Base-by-base conservation (phyloP, 2,888 invertebrate genomes). In the Allophyes oxyacanthae region DNA sequence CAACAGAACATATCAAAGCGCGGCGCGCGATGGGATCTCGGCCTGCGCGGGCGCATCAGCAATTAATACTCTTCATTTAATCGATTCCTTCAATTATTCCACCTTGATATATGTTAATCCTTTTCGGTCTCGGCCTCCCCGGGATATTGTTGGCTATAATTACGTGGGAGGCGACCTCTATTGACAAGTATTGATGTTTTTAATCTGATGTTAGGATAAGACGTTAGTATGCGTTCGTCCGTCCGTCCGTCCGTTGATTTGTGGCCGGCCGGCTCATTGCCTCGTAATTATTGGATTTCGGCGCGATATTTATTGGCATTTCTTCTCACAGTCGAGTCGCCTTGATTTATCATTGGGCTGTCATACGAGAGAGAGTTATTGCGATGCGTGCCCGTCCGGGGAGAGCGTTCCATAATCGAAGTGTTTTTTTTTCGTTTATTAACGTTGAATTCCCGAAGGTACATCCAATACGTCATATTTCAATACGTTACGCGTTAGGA, bases 171-270 rank as follows among this genome's bases (percentile, higher is more conserved):
- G 91, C 89, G 90, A 91, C 88, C 89, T 89, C 89, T 89, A 91
- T 90, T 91, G 94, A 92, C 93, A 92, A 89, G 91, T 92, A 94
- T 94, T 92, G 94, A 94, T 94, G 94, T 89, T 90, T 93, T 93
- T 92, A 93, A 94, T 94, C 93, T 91, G 92, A 94, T 92, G 92
- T 92, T 92, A 92, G 93, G 93, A 91, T 91, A 91, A 90, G 89
- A 85, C 91, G 91, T 93, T 92, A 90, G 92, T 91, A 91, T 91
- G 91, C 90, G 88, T 79, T 78, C 86, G 85, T 83, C 86, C 85
- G 87, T 88, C 86, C 82, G 88, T 86, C 87, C 78, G 83, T 82
- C 79, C 76, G 82, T 89, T 92, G 93, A 91, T 92, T 93, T 92
- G 92, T 92, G 80, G 91, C 87, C 87, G 84, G 84, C 77, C 88